Base-by-base conservation (phyloP, 2,797 vertebrate species). In the Distichodus sexfasciatus region DNA sequence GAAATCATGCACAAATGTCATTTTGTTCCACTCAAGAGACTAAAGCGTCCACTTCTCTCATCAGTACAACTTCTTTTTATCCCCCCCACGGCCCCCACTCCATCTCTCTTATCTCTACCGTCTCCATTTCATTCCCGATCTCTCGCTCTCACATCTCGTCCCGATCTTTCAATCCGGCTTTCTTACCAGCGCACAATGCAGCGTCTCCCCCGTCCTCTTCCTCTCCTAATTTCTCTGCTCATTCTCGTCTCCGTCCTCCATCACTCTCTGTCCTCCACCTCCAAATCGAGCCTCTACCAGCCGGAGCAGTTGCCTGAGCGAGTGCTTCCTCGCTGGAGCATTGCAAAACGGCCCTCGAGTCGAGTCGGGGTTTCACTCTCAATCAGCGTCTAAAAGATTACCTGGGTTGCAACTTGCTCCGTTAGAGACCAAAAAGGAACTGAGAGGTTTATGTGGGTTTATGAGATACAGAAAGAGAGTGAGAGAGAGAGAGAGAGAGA, bases 401-500 rank as follows among this genome's bases (percentile, higher is more conserved):
- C 43, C 43, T 46, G 43, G 15, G 21, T 46, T 15, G 11, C 43
- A 8, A 7, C 6, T 2, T 46, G 15, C 6, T 1, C 17, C 17
- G 17, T 8, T 5, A 46, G 43, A 44, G 21, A 35, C 41, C 10
- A 17, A 2, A 19, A 44, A 44, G 7, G 41, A 44, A 19, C 21
- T 7, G 5, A 44, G 15, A 44, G 40, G 40, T 5, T 4, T 9
- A n/a, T 19, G 31, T 35, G 31, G n/a, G 10, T 35, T 10, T 4
- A 4, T 19, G 21, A 44, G 5, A 44, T 7, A 17, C 38, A 66
- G 69, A 77, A 61, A 33, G 24, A 79, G 31, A 26, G 31, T n/a
- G 31, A 59, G 57, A 59, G 15, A 41, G 57, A 59, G 35, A 60
- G 36, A 79, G 73, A 77, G 70, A 33, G 35, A 3, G 55, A 11